Conservation (phyloP, 2,113 vertebrate genomes). For the Prionailurus viverrinus region DNA sequence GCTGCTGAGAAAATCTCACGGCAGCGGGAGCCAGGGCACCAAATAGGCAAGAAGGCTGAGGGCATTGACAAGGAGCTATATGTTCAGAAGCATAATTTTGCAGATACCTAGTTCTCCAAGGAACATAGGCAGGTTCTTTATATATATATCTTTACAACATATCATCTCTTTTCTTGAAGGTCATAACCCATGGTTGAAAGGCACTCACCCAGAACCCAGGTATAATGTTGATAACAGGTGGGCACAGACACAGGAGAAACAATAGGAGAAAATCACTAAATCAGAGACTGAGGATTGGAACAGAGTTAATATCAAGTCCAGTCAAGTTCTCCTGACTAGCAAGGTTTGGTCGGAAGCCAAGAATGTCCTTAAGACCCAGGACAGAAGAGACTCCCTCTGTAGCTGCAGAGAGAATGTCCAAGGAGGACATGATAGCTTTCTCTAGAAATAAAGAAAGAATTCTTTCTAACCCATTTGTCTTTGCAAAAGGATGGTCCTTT, state of each 20-base stretch:
- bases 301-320: neutral
- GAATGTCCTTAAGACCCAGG: neutral
- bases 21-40: neutral
- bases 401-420: neutral
- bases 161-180: neutral
- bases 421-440: neutral
- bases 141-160: neutral
- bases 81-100: neutral
- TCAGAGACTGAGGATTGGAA: neutral
- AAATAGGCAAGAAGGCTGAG: neutral
- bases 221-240: neutral
- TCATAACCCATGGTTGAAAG: neutral
- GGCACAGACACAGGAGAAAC: neutral
- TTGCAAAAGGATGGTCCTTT: neutral
- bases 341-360: neutral
- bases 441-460: neutral
- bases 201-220: neutral
- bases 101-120: neutral
- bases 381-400: neutral
- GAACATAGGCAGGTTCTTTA: neutral
- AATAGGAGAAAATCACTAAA: neutral
- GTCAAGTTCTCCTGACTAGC: neutral
- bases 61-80: accelerated
- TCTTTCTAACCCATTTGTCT: neutral
- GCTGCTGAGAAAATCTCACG: neutral